Conservation (phyloP, 1,140 invertebrate species). For the Nasonia longicornis region DNA sequence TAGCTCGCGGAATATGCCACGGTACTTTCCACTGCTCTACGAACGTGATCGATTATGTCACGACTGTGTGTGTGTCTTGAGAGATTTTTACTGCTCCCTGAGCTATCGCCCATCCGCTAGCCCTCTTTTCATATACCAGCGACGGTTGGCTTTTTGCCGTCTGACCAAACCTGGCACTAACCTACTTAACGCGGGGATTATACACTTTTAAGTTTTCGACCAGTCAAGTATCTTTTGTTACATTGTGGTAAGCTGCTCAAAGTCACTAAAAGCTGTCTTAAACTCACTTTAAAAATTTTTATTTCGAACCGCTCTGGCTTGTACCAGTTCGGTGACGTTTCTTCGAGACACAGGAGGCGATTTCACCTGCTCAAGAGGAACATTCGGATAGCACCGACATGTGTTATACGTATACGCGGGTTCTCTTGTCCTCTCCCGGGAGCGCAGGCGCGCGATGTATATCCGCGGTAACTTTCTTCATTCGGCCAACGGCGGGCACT, state of each 20-base stretch:
- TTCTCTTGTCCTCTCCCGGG: neutral
- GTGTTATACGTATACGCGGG: neutral
- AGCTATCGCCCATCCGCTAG: neutral
- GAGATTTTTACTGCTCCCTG: neutral
- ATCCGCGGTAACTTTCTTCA: slow-evolving; percentile 20
- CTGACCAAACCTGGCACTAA: neutral
- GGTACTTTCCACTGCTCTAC: neutral
- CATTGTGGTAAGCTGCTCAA: neutral
- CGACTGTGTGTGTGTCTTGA: neutral
- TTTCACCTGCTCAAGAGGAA: slow-evolving; percentile 20
- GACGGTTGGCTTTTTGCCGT: neutral
- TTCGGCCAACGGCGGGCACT: slow-evolving; percentile 19
- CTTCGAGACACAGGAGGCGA: neutral
- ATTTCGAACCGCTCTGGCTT: too few species aligned
- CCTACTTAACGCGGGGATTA: neutral
- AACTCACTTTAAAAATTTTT: too few species aligned
- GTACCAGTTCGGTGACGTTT: neutral
- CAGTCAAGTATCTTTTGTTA: neutral
- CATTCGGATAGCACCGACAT: neutral
- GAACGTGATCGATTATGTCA: neutral
- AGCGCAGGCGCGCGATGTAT: neutral
- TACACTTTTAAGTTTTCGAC: too few species aligned
- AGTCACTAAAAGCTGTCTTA: too few species aligned
- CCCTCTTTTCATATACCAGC: neutral
- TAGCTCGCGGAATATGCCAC: neutral